These are phyloP conservation scores for Thysanoteuthis rhombus DNA, from an alignment of 2,888 invertebrate species.

Conservation along the genomic window DNA sequence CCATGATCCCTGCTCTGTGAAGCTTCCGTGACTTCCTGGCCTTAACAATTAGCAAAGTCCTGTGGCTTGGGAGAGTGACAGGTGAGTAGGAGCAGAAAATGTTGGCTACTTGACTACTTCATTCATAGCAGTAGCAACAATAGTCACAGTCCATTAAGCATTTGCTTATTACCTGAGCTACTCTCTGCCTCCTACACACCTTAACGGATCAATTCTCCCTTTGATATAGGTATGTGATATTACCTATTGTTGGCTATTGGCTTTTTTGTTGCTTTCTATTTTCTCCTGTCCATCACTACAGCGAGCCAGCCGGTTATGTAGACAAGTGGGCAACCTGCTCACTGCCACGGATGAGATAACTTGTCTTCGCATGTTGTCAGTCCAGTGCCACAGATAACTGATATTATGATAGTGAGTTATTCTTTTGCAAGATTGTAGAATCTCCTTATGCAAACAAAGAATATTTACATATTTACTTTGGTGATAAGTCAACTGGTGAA, in stretches of 20 bases:
- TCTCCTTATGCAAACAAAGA: too few relatives aligned
- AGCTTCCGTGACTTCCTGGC: not conserved
- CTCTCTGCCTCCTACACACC: too few relatives aligned
- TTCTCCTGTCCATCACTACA: not conserved
- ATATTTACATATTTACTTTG: too few relatives aligned
- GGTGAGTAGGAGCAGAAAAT: not conserved
- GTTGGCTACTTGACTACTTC: not conserved
- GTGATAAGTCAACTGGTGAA: too few relatives aligned
- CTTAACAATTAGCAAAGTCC: not conserved
- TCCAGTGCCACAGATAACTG: too few relatives aligned
- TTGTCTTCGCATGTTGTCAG: too few relatives aligned
- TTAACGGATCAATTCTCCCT: not conserved
- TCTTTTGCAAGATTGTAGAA: too few relatives aligned
- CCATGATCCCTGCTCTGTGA: not conserved
- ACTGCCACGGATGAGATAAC: too few relatives aligned
- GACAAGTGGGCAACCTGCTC: too few relatives aligned
- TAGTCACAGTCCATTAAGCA: not conserved
- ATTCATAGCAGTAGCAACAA: not conserved
- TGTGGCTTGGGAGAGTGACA: not conserved
- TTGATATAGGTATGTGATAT: not conserved
- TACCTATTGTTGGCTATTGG: not conserved
- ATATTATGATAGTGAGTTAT: too few relatives aligned
- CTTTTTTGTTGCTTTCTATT: not conserved
- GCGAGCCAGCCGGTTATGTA: too few relatives aligned
- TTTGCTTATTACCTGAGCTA: not conserved